Evolutionary conservation across 2,888 invertebrate genomes (phyloP).

Genomic region (Pantelozetes paolii): DNA sequence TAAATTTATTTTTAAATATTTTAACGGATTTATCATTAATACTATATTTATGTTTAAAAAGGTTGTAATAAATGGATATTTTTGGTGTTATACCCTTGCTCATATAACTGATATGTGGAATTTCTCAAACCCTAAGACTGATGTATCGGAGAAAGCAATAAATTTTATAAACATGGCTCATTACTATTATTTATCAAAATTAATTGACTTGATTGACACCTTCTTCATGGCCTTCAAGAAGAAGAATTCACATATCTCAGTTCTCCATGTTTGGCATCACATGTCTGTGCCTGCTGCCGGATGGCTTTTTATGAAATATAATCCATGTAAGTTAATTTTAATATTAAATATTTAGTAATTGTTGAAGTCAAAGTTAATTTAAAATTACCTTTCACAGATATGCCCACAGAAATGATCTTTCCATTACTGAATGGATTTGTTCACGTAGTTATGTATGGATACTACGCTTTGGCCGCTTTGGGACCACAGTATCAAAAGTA

Average conservation of each 20-base stretch:
- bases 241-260: conserved; percentile 32
- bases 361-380: too few relatives aligned
- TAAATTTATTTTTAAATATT: too few relatives aligned
- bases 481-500: conserved; percentile 31
- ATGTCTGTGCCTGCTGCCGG: conserved; percentile 23
- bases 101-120: conserved; percentile 24
- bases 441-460: conserved; percentile 37
- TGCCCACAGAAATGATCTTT: not conserved
- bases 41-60: too few relatives aligned
- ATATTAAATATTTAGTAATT: too few relatives aligned
- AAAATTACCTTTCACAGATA: too few relatives aligned
- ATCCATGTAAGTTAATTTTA: conserved; percentile 41
- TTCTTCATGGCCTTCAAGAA: conserved; percentile 40
- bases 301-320: conserved; percentile 39
- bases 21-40: too few relatives aligned
- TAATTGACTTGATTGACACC: conserved; percentile 39
- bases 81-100: conserved; percentile 17
- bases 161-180: conserved; percentile 22
- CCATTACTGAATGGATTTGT: conserved; percentile 3
- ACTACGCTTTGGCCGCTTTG: conserved; percentile 31
- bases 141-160: conserved; percentile 24
- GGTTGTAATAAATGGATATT: conserved; percentile 27
- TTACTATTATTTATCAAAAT: conserved; percentile 36
- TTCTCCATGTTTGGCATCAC: conserved; percentile 41
- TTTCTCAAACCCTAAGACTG: conserved; percentile 11